Base-by-base conservation (phyloP, 2,888 invertebrate genomes). In the Tinea trinotella region DNA sequence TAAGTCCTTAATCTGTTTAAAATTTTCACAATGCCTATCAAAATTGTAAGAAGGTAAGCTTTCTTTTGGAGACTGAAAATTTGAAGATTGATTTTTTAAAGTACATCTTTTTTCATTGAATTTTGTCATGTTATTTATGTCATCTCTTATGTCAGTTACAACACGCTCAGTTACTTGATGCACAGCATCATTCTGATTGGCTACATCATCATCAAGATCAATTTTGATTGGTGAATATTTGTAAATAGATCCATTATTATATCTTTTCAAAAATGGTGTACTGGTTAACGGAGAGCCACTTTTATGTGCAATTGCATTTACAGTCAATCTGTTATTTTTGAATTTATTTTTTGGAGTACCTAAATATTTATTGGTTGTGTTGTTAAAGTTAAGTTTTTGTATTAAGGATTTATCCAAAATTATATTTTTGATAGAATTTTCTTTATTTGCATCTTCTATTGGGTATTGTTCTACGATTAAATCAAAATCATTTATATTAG, bases 261-360 rank as follows among this genome's bases (percentile, higher is more conserved):
- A 73, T 62, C 80, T 84, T 48, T 71, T 66, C 63, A 67, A 70
- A 54, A 76, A 78, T 55, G 84, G 84, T 24, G 84, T 84, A 62
- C 84, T 84, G 59, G 78, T 76, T 20, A 77, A 60, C 30, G 80
- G 80, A 1, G 81, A 79, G 52, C 24, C 24, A 40, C 7, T 40
- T 12, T 7, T 46, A 13, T 22, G 20, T 50, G 24, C 1, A n/a
- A 12, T 15, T n/a, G 7, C 10, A 46, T 18, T 46, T 46, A 10
- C 19, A 19, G 46, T 46, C 19, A 46, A 10, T 4, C 46, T 6
- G 19, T 46, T 46, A 10, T 19, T 46, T 19, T n/a, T 18, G 46
- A 17, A 10, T 46, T 46, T 50, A 50, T 48, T 48, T 18, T 1
- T 50, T 50, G 50, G 50, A n/a, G 50, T 50, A 19, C 13, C 3